phyloP scores from a whole-genome alignment of 2,113 vertebrate genomes.

The Pao palembangensis region DNA sequence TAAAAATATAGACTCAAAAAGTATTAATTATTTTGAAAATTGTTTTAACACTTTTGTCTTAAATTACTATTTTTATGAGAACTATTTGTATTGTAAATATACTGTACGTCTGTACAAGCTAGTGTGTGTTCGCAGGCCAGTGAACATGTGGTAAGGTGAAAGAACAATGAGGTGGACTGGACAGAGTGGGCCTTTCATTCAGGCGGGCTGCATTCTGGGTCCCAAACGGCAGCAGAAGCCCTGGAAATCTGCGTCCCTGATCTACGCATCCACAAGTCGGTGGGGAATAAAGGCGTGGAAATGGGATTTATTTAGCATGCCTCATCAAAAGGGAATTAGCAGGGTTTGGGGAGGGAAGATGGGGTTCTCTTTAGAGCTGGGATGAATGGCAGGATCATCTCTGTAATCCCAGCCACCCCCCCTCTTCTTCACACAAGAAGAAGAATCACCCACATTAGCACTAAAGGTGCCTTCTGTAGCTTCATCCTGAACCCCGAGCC shows the following conservation, averaged over 20 bases:
- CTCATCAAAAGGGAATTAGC: slow-evolving; percentile 85
- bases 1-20: too few species aligned
- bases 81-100: slow-evolving; percentile 42
- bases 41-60: too few species aligned
- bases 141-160: slow-evolving; percentile 62
- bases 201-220: slow-evolving; percentile 71
- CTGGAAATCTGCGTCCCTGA: slow-evolving; percentile 84
- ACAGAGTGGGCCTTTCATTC: slow-evolving; percentile 50
- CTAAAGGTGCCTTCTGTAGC: slow-evolving; percentile 44
- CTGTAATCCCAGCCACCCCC: slow-evolving; percentile 66
- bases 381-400: slow-evolving; percentile 76
- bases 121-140: slow-evolving; percentile 48
- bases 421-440: slow-evolving; percentile 38
- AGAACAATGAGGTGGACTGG: slow-evolving; percentile 67
- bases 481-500: slow-evolving; percentile 46
- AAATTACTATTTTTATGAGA: slow-evolving; percentile 26
- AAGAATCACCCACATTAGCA: slow-evolving; percentile 65
- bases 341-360: slow-evolving; percentile 77
- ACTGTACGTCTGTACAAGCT: slow-evolving; percentile 33
- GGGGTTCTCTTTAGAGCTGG: slow-evolving; percentile 77
- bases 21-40: too few species aligned
- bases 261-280: slow-evolving; percentile 84
- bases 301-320: slow-evolving; percentile 90
- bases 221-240: slow-evolving; percentile 70
- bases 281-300: slow-evolving; percentile 80